These are phyloP conservation scores for Dryadula phaetusa DNA, from an alignment of 2,888 invertebrate species.

Conservation along the genomic window DNA sequence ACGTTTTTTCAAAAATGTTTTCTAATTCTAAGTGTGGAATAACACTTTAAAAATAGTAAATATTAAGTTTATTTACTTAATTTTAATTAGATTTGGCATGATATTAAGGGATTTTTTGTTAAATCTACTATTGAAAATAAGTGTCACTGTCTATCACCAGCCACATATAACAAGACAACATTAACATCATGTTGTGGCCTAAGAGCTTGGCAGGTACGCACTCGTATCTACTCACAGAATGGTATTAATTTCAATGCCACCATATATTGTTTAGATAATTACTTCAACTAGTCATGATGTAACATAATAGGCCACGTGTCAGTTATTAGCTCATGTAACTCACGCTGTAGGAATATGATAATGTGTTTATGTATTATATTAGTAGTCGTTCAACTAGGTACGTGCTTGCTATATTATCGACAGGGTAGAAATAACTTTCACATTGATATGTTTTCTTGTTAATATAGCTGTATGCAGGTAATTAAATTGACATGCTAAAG, in stretches of 20 bases:
- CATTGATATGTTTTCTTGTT: background rate
- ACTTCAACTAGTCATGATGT: constrained; percentile 30
- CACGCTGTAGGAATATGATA: constrained; percentile 14
- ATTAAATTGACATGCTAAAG: background rate
- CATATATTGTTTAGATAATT: constrained; percentile 38
- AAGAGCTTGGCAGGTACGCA: constrained; percentile 4
- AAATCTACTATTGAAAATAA: too few species aligned
- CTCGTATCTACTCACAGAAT: background rate
- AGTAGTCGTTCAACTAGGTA: background rate
- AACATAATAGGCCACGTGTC: constrained; percentile 36
- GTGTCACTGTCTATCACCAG: too few species aligned
- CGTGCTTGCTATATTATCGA: constrained; percentile 14
- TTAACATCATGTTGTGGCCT: background rate
- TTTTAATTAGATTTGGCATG: too few species aligned
- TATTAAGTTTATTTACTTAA: too few species aligned
- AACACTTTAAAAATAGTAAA: too few species aligned
- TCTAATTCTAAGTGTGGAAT: too few species aligned
- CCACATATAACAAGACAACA: too few species aligned
- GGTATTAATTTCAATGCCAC: constrained; percentile 30
- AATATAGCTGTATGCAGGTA: background rate
- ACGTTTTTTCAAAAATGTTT: too few species aligned
- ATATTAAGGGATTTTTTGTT: too few species aligned
- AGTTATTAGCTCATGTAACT: constrained; percentile 31
- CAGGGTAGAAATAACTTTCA: constrained; percentile 14
- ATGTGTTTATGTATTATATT: constrained; percentile 11